These are phyloP conservation scores for Lucilia sericata DNA, from an alignment of 1,140 invertebrate species.

Conservation along the genomic window DNA sequence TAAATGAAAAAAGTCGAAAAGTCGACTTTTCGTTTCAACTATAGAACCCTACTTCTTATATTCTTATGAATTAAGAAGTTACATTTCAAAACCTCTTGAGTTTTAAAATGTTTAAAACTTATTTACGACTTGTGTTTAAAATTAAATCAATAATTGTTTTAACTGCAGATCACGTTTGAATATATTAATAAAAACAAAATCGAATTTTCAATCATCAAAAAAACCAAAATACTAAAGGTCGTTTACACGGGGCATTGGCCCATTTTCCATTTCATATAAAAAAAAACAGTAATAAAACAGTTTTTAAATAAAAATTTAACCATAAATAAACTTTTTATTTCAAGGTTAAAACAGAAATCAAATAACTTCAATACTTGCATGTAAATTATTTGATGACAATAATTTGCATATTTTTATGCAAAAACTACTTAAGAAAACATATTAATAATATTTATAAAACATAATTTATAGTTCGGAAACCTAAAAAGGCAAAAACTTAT, in stretches of 20 bases:
- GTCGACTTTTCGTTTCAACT: no score
- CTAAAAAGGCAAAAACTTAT: not conserved
- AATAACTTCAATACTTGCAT: no score
- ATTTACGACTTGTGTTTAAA: no score
- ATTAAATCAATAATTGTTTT: no score
- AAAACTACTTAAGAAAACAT: not conserved
- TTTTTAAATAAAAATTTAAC: not conserved
- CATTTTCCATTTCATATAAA: not conserved
- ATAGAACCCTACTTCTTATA: no score
- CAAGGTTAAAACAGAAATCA: not conserved
- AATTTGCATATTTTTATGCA: slow-evolving; percentile 13
- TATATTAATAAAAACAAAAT: not conserved
- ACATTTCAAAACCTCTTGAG: no score
- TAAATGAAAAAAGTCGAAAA: no score
- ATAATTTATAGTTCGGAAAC: not conserved
- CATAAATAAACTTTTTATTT: slow-evolving; percentile 8
- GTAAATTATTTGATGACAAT: not conserved
- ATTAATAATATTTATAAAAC: not conserved
- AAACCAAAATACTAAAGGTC: slow-evolving; percentile 7
- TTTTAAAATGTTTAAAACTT: no score
- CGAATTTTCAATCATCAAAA: not conserved
- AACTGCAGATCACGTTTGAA: not conserved
- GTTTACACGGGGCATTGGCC: slow-evolving; percentile 6
- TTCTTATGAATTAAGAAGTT: no score
- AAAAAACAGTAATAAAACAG: not conserved